Evolutionary conservation across 2,113 vertebrate species (phyloP).

Genomic region (Bubo scandiacus): DNA sequence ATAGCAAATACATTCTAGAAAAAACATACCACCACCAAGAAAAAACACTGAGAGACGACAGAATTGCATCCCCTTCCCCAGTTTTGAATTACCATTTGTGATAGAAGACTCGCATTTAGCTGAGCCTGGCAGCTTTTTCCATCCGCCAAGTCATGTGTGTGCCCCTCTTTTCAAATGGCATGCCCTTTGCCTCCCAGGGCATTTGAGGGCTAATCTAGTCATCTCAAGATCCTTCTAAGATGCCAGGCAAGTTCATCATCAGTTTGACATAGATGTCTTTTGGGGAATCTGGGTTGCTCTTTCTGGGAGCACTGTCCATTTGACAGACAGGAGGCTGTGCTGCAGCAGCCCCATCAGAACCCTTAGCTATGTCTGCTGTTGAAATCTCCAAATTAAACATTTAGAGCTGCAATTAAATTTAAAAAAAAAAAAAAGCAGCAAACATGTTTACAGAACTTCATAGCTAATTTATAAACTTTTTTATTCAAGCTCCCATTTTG

Average conservation of each 20-base stretch:
- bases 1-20: neutral
- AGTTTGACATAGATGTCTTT: slow-evolving; percentile 73
- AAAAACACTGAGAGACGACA: neutral
- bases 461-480: slow-evolving; percentile 76
- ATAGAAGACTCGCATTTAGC: neutral
- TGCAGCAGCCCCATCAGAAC: slow-evolving; percentile 6
- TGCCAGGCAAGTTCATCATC: slow-evolving; percentile 75
- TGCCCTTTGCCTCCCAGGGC: slow-evolving; percentile 40
- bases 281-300: slow-evolving; percentile 71
- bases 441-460: slow-evolving; percentile 71
- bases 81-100: neutral
- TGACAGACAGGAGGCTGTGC: slow-evolving; percentile 53
- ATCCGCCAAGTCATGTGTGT: neutral
- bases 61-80: neutral
- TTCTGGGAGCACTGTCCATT: slow-evolving; percentile 64
- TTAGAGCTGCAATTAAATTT: slow-evolving; percentile 73
- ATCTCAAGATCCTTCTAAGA: slow-evolving; percentile 58
- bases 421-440: slow-evolving; percentile 35
- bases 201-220: slow-evolving; percentile 69
- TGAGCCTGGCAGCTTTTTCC: neutral
- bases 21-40: fast-evolving
- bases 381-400: slow-evolving; percentile 73
- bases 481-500: slow-evolving; percentile 35
- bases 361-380: neutral
- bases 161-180: slow-evolving; percentile 28